Percentiles rank a stretch among this genome's conserved stretches.
Evolutionary conservation across 1,140 invertebrate genomes (phyloP).

Genomic region (Eumaeus atala): DNA sequence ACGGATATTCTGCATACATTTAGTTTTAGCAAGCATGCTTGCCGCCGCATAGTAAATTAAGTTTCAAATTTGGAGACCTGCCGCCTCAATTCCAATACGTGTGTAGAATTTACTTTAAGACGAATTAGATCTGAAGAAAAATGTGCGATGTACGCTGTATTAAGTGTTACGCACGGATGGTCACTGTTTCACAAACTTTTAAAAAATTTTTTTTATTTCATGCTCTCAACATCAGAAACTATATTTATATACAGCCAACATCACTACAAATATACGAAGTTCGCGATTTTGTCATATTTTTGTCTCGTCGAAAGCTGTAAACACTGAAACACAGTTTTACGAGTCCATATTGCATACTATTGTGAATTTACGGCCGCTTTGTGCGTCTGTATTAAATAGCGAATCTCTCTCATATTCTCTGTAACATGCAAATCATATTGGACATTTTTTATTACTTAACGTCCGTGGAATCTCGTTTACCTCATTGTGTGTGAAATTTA

Average conservation of each 20-base stretch:
- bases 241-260: not conserved
- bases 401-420: not conserved
- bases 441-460: constrained; percentile 8
- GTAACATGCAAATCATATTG: constrained; percentile 6
- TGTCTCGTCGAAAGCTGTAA: not conserved
- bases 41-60: no score
- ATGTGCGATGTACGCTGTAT: no score
- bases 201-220: no score
- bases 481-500: not conserved
- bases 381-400: not conserved
- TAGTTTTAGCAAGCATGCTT: no score
- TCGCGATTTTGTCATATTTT: not conserved
- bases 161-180: no score
- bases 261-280: not conserved
- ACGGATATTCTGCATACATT: no score
- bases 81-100: no score
- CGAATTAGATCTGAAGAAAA: no score
- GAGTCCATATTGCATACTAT: constrained; percentile 6
- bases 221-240: no score
- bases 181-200: no score
- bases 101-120: no score
- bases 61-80: no score
- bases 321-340: not conserved
- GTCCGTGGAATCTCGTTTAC: not conserved
- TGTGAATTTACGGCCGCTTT: constrained; percentile 5